Conservation (phyloP, 2,113 vertebrate species). For the Solenodon paradoxus region DNA sequence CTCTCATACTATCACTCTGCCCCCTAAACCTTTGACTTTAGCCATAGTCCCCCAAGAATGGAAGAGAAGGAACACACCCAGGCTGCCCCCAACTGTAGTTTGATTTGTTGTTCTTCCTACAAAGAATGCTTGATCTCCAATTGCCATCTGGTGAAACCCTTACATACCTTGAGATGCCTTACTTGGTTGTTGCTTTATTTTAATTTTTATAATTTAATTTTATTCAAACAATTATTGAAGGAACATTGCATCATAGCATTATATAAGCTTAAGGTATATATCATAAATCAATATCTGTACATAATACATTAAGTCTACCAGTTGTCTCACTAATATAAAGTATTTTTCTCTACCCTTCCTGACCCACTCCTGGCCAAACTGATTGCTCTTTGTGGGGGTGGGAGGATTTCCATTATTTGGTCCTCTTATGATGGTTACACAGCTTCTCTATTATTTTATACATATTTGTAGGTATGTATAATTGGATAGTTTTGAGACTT, state of each 20-base stretch:
- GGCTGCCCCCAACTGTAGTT: not conserved
- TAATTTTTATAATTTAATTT: too few relatives aligned
- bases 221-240: too few relatives aligned
- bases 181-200: too few relatives aligned
- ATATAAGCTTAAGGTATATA: too few relatives aligned
- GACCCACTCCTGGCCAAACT: not conserved
- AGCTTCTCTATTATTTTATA: not conserved
- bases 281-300: too few relatives aligned
- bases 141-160: not conserved
- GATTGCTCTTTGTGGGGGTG: not conserved
- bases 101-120: not conserved
- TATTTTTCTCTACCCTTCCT: not conserved
- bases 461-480: not conserved
- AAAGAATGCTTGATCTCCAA: not conserved
- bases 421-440: not conserved
- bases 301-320: too few relatives aligned
- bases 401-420: not conserved
- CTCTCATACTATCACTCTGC: accelerated
- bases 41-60: not conserved
- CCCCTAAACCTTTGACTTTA: not conserved
- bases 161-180: not conserved
- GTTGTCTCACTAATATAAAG: not conserved
- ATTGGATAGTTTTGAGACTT: not conserved
- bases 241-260: too few relatives aligned
- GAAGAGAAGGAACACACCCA: not conserved